These are phyloP conservation scores for Busarellus nigricollis DNA, from an alignment of 2,797 vertebrate genomes.

Conservation along the genomic window DNA sequence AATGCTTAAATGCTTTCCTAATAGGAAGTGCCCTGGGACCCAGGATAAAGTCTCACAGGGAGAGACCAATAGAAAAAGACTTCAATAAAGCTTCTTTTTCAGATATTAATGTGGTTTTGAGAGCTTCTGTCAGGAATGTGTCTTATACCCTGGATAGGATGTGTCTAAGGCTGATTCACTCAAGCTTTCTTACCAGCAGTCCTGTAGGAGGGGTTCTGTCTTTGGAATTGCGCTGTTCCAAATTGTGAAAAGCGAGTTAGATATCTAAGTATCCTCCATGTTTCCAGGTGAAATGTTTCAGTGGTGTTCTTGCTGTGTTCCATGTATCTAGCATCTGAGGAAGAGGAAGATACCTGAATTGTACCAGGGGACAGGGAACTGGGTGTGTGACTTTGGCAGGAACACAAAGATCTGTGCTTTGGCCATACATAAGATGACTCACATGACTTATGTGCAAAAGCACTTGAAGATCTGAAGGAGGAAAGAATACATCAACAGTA, in stretches of 20 bases:
- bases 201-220: background rate
- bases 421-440: background rate
- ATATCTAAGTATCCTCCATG: background rate
- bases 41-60: background rate
- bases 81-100: background rate
- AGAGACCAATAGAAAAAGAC: background rate
- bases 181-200: background rate
- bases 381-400: background rate
- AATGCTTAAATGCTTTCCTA: background rate
- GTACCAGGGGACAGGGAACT: background rate
- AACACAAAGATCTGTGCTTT: background rate
- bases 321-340: background rate
- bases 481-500: background rate
- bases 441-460: background rate
- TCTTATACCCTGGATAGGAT: background rate
- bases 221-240: background rate
- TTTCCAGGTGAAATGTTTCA: background rate
- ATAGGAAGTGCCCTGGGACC: background rate
- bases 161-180: background rate
- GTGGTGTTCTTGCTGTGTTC: background rate
- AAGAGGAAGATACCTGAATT: background rate
- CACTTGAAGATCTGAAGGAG: background rate
- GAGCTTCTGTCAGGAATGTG: background rate
- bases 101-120: background rate
- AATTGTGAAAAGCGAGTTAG: background rate